These are phyloP conservation scores for Epinotia demarniana DNA, from an alignment of 2,888 invertebrate genomes.

Conservation along the genomic window DNA sequence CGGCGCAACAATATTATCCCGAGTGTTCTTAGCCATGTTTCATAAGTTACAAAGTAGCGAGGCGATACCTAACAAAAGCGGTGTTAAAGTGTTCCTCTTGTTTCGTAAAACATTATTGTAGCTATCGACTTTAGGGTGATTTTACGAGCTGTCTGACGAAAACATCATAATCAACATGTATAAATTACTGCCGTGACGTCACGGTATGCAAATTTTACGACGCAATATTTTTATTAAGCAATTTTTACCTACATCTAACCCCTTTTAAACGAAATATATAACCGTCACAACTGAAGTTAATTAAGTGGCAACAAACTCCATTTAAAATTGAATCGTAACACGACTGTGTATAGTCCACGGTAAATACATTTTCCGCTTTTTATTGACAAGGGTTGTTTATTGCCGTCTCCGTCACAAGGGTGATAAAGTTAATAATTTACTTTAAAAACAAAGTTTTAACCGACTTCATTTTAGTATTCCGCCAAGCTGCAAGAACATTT, in stretches of 20 bases:
- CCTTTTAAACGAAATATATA: conserved; percentile 21
- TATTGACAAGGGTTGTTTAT: neutral
- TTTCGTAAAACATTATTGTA: conserved; percentile 15
- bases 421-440: neutral
- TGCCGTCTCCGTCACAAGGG: neutral
- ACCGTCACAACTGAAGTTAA: neutral
- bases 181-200: conserved; percentile 55
- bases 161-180: conserved; percentile 50
- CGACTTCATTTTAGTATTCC: too few species aligned
- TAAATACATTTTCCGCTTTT: neutral
- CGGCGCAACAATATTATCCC: too few species aligned
- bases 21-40: too few species aligned
- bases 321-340: neutral
- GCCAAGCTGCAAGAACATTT: too few species aligned
- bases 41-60: too few species aligned
- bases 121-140: conserved; percentile 22
- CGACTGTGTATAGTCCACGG: neutral
- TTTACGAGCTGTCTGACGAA: conserved; percentile 34
- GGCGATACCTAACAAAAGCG: too few species aligned
- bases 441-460: too few species aligned
- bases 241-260: conserved; percentile 56
- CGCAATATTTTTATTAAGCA: conserved; percentile 58
- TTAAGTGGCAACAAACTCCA: neutral
- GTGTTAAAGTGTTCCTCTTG: neutral
- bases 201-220: conserved; percentile 63